A percentile compares a stretch with the other conserved stretches of the same genome.
Conservation (phyloP, 1,140 invertebrate species). For the Chymomyza costata region DNA sequence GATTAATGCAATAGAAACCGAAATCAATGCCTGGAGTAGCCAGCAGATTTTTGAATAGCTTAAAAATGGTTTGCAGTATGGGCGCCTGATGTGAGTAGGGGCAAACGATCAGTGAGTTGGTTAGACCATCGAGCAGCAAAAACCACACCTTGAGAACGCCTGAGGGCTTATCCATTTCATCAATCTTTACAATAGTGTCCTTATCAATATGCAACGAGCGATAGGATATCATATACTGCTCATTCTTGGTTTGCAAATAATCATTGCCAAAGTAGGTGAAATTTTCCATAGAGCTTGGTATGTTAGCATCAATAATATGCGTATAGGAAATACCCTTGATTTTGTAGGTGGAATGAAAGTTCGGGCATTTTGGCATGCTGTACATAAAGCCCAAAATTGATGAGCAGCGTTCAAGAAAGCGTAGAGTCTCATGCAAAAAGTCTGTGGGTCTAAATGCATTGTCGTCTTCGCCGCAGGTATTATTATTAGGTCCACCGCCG, state of each 20-base stretch:
- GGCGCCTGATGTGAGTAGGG: slow-evolving; percentile 90
- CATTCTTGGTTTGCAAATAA: slow-evolving; percentile 73
- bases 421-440: slow-evolving; percentile 89
- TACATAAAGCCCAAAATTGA: slow-evolving; percentile 93
- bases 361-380: slow-evolving; percentile 94
- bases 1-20: slow-evolving; percentile 92
- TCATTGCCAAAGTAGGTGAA: slow-evolving; percentile 77
- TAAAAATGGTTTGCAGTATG: slow-evolving; percentile 90
- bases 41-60: slow-evolving; percentile 85
- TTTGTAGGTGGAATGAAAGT: slow-evolving; percentile 92
- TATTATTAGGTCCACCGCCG: slow-evolving; percentile 68
- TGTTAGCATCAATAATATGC: slow-evolving; percentile 88
- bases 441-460: slow-evolving; percentile 77
- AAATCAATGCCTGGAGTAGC: slow-evolving; percentile 88
- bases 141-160: slow-evolving; percentile 94
- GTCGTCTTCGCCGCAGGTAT: slow-evolving; percentile 72
- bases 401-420: slow-evolving; percentile 89
- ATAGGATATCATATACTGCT: slow-evolving; percentile 77
- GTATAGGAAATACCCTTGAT: slow-evolving; percentile 87
- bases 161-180: slow-evolving; percentile 85
- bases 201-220: slow-evolving; percentile 77
- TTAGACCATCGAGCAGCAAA: slow-evolving; percentile 90
- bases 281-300: slow-evolving; percentile 85
- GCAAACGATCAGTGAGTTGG: slow-evolving; percentile 87
- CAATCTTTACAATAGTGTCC: slow-evolving; percentile 78